A percentile compares a stretch with the other conserved stretches of the same genome.
Conservation (phyloP, 2,888 invertebrate genomes). For the Coremacera marginata region DNA sequence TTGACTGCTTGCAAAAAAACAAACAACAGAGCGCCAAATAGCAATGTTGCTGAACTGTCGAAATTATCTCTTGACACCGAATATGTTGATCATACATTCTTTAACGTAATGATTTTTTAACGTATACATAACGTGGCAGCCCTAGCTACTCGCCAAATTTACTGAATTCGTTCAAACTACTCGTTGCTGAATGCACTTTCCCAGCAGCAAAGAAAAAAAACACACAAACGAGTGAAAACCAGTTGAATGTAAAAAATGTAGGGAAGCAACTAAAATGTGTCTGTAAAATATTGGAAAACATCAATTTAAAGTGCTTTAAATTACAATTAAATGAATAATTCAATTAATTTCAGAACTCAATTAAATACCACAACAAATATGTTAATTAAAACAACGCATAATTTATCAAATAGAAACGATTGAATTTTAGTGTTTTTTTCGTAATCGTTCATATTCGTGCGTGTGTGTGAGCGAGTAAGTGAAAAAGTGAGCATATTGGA, state of each 20-base stretch:
- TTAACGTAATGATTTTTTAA: too few relatives aligned
- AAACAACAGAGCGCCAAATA: too few relatives aligned
- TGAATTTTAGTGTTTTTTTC: neutral
- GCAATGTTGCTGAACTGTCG: too few relatives aligned
- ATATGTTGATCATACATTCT: too few relatives aligned
- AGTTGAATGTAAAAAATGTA: conserved; percentile 54
- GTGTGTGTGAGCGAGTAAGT: neutral
- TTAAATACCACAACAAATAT: neutral
- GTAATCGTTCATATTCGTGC: neutral
- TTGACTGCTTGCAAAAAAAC: too few relatives aligned
- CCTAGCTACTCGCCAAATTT: neutral
- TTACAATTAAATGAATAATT: neutral
- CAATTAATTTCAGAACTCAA: neutral
- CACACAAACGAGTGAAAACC: conserved; percentile 44
- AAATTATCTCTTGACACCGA: too few relatives aligned
- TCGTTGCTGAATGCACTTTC: conserved; percentile 14
- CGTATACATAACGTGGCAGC: neutral
- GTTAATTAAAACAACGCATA: neutral
- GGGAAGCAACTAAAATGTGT: neutral
- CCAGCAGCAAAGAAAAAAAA: neutral
- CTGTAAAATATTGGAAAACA: neutral
- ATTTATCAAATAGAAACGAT: neutral
- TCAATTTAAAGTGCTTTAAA: conserved; percentile 1
- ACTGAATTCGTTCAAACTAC: neutral
- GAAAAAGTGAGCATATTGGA: conserved; percentile 34